Base-by-base conservation (phyloP, 2,797 vertebrate genomes). In the Sebastes paucispinis region DNA sequence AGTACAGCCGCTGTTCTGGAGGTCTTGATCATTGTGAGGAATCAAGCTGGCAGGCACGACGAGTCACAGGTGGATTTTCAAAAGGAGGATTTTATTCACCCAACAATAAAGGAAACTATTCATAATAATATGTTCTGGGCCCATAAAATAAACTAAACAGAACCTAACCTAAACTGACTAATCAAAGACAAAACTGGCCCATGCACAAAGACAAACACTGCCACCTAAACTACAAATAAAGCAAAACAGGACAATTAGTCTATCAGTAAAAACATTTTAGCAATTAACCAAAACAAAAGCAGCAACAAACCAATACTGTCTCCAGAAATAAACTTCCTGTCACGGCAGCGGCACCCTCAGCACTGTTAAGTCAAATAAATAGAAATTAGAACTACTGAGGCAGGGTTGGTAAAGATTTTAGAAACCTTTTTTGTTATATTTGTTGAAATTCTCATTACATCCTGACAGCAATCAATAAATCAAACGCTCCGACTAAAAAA, bases 331-430 rank as follows among this genome's bases (percentile, higher is more conserved):
- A 62, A 32, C 4, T 3, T 58, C 13, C 57, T 18, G 25, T 27
- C 0, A 4, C 5, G 3, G 25, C 14, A 29, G 43, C 39, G 0
- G 20, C 8, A 8, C 2, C 4, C 27, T 31, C 43, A 52, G 4
- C 4, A 29, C 16, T n/a, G 43, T 36, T 25, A 18, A 25, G 36
- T 65, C 9, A 25, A 65, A 65, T 3, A 25, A 10, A 16, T 7
- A 65, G 12, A 39, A 43, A 43, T 10, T 14, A 22, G n/a, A 34
- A 24, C 0, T 9, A 60, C 5, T 5, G 1, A 43, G 39, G 39
- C 39, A 43, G 39, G 14, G 43, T 20, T 20, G 43, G 16, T 20
- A 47, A 47, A 47, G 43, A 47, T 47, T 47, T 47, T 47, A 47
- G 43, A 47, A 47, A 47, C 43, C 1, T 47, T 4, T 47, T 18